A percentile compares a stretch with the other conserved stretches of the same genome.
Evolutionary conservation across 2,797 vertebrate species (phyloP).

Genomic region (Coendou prehensilis): DNA sequence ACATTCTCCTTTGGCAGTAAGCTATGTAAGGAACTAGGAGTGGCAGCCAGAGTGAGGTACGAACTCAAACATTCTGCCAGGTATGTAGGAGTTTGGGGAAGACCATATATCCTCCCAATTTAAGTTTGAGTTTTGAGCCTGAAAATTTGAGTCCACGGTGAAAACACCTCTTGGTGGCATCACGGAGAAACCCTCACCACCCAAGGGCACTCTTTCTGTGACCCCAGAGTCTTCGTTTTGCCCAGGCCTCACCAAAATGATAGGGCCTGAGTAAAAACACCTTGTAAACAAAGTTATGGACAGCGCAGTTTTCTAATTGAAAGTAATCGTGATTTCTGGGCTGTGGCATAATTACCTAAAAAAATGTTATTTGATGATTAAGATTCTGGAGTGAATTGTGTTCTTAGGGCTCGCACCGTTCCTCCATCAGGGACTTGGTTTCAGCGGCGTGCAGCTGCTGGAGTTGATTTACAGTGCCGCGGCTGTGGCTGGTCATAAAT

Average conservation of each 20-base stretch:
- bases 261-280: constrained; percentile 51
- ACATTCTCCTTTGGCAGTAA: neutral
- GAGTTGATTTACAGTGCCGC: constrained; percentile 93
- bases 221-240: neutral
- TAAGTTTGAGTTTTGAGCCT: neutral
- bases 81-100: neutral
- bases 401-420: constrained; percentile 90
- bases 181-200: neutral
- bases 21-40: neutral
- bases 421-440: constrained; percentile 92
- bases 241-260: neutral
- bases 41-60: neutral
- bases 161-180: neutral
- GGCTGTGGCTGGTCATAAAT: constrained; percentile 98
- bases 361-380: constrained; percentile 94
- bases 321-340: constrained; percentile 89
- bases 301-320: constrained; percentile 86
- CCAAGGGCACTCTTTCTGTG: neutral
- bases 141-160: neutral
- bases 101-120: neutral
- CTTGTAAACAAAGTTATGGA: constrained; percentile 85
- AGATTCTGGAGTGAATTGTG: constrained; percentile 94
- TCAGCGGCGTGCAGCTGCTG: constrained; percentile 91
- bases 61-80: neutral
- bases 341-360: constrained; percentile 88